Evolutionary conservation across 2,113 vertebrate species (phyloP), one percentile per base, ranked within the genome.

Genomic region (Barnardius zonarius): DNA sequence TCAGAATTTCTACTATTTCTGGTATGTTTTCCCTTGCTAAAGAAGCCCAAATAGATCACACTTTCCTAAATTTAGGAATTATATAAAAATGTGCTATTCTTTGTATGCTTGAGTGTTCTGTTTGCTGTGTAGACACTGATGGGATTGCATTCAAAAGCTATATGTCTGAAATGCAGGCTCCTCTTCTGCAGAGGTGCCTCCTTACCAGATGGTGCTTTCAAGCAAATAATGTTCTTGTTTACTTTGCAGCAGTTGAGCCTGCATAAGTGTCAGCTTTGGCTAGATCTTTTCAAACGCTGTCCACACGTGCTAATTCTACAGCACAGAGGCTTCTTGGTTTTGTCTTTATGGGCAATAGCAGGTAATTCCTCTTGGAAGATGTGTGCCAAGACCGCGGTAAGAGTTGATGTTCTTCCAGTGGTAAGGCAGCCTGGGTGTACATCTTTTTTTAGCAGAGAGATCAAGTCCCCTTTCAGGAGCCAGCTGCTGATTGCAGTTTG

Each of bases 161-260:
- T 6, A 23, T 33, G 28, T 61, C 64, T 48, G 37, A 82, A 76
- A 84, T 18, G 17, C 19, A 27, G 63, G 55, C 55, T 81, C 31
- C 39, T 86, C 5, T 0, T 78, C 90, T 64, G 48, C 61, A 44
- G 61, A 64, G 68, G 55, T 94, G 57, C 55, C 80, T 84, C 62
- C 46, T 93, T 83, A 78, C 79, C 79, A 92, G 77, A 74, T 81
- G 73, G 67, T 78, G 41, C 69, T 94, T 88, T 93, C 69, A 83
- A 64, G 62, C 79, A 89, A 86, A 73, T 78, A 31, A 86, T 92
- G 84, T 88, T 91, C 77, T 86, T 89, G 62, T 93, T 96, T 92
- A 49, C 62, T 95, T 68, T 76, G 80, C 66, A 75, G 83, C 62
- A 76, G 46, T 48, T 17, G 12, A 75, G 72, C 62, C 44, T 62